phyloP scores from a whole-genome alignment of 2,888 invertebrate species.

The Eupeodes latifasciatus region DNA sequence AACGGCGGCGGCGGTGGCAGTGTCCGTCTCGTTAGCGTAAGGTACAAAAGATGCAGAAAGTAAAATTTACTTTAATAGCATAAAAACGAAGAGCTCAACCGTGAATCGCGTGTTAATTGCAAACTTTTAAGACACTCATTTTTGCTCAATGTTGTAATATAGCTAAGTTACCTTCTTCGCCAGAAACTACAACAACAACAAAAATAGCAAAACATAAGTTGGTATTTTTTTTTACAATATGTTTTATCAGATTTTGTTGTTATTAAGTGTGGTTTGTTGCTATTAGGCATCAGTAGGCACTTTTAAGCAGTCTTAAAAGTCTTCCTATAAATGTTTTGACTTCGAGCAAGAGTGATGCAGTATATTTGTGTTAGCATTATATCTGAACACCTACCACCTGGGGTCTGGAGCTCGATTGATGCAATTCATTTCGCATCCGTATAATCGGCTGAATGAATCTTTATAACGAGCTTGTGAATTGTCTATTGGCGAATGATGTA shows the following conservation, averaged over 20 bases:
- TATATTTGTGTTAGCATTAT: not conserved
- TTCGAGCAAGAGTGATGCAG: not conserved
- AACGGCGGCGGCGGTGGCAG: too few relatives aligned
- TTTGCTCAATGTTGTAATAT: constrained; percentile 51
- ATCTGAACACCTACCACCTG: constrained; percentile 1
- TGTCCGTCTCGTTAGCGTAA: too few relatives aligned
- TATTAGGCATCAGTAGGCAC: not conserved
- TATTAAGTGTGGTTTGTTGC: constrained; percentile 26
- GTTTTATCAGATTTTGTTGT: constrained; percentile 27
- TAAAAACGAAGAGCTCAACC: constrained; percentile 52
- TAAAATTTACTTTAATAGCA: constrained; percentile 24
- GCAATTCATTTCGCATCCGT: constrained; percentile 68
- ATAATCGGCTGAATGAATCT: constrained; percentile 60
- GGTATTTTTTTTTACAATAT: constrained; percentile 32
- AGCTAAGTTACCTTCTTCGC: too few relatives aligned
- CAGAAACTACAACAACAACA: not conserved
- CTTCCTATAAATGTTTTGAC: not conserved
- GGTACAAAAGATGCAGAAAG: constrained; percentile 9
- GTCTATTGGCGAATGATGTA: constrained; percentile 50
- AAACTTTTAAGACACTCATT: constrained; percentile 53
- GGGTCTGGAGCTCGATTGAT: constrained; percentile 47
- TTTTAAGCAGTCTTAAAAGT: not conserved
- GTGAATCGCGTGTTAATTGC: constrained; percentile 73
- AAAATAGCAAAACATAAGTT: constrained; percentile 36
- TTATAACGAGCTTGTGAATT: constrained; percentile 40